Conservation (phyloP, 2,797 vertebrate genomes). For the Knipowitschia caucasica region DNA sequence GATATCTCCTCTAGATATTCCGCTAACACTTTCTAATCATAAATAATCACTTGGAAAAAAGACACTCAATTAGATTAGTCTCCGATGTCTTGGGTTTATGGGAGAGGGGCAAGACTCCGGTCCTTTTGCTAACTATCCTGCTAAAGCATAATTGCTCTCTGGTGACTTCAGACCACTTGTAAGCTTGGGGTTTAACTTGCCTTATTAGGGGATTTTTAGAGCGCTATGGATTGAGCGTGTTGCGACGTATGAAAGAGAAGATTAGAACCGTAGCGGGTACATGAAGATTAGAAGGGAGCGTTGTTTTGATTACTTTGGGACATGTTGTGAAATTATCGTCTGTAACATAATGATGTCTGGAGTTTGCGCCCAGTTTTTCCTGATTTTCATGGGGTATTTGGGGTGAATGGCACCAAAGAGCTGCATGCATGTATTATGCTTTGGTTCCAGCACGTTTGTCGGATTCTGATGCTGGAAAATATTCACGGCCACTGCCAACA, state of each 20-base stretch:
- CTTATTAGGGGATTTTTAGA: slow-evolving; percentile 75
- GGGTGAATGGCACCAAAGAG: slow-evolving; percentile 13
- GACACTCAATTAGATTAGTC: slow-evolving; percentile 79
- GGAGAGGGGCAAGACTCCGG: slow-evolving; percentile 56
- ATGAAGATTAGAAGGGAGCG: slow-evolving; percentile 50
- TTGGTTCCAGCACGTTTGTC: slow-evolving; percentile 17
- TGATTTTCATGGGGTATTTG: slow-evolving; percentile 32
- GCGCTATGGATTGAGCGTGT: slow-evolving; percentile 50
- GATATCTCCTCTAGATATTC: slow-evolving; percentile 76
- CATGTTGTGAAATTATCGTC: slow-evolving; percentile 57
- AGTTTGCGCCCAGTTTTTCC: slow-evolving; percentile 51
- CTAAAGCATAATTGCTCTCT: slow-evolving; percentile 82
- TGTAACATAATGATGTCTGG: slow-evolving; percentile 59
- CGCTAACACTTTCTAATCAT: slow-evolving; percentile 78
- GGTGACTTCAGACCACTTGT: slow-evolving; percentile 77
- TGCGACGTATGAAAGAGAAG: slow-evolving; percentile 55
- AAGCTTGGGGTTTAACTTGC: slow-evolving; percentile 75
- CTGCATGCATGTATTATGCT: slow-evolving; percentile 18
- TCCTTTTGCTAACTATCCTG: slow-evolving; percentile 77
- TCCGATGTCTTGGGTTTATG: slow-evolving; percentile 74
- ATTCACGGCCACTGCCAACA: background rate
- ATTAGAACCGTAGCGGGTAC: slow-evolving; percentile 52
- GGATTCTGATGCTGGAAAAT: background rate
- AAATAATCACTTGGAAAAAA: slow-evolving; percentile 79
- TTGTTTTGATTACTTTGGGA: slow-evolving; percentile 61